phyloP scores from a whole-genome alignment of 2,797 vertebrate genomes.

The Chelidonichthys spinosus region DNA sequence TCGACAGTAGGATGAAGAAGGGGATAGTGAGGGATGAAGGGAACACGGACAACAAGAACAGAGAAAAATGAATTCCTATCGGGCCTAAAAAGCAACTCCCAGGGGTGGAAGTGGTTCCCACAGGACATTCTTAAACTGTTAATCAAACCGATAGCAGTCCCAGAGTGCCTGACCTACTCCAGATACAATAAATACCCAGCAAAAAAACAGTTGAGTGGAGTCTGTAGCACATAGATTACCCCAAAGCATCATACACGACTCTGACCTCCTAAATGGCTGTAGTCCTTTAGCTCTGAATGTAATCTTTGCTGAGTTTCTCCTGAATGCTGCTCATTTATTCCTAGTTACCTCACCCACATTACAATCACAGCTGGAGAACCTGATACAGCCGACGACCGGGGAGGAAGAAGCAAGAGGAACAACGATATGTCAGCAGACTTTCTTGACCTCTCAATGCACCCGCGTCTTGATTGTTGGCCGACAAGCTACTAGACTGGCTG shows the following conservation, averaged over 20 bases:
- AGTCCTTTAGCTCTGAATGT: neutral
- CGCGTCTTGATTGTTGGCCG: slow-evolving; percentile 20
- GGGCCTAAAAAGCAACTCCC: slow-evolving; percentile 23
- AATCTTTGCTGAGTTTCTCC: neutral
- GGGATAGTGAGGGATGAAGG: neutral
- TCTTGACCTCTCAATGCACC: slow-evolving; percentile 9
- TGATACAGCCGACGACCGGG: neutral
- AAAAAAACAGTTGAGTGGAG: slow-evolving; percentile 28
- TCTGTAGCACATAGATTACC: neutral
- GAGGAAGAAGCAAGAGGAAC: slow-evolving; percentile 2
- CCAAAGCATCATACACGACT: neutral
- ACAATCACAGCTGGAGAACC: slow-evolving; percentile 29
- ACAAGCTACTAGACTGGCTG: slow-evolving; percentile 6
- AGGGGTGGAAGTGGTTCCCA: slow-evolving; percentile 30
- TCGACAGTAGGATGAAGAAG: neutral
- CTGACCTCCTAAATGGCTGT: neutral
- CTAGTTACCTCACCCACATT: neutral
- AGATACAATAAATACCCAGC: slow-evolving; percentile 52
- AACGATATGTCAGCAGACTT: neutral
- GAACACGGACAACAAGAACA: neutral
- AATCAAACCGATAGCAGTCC: slow-evolving; percentile 58
- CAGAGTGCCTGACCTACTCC: slow-evolving; percentile 47
- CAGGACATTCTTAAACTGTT: slow-evolving; percentile 39
- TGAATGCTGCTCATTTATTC: slow-evolving; percentile 19
- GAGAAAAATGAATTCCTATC: slow-evolving; percentile 8